These are phyloP conservation scores for Danio choprae DNA, from an alignment of 2,797 vertebrate genomes.

Conservation along the genomic window DNA sequence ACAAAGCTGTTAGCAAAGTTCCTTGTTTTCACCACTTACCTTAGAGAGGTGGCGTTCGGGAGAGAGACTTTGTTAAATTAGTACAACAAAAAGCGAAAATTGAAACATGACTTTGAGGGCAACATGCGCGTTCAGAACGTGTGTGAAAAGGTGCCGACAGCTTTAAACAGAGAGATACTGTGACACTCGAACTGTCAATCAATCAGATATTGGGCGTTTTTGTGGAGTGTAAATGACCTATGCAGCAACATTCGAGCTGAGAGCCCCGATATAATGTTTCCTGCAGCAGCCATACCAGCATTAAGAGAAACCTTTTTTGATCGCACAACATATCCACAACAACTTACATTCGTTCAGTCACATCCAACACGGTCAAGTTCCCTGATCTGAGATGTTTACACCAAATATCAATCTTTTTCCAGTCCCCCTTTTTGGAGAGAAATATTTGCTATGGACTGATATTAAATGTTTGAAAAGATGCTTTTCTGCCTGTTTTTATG, in stretches of 20 bases:
- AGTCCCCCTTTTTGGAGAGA: conserved; percentile 82
- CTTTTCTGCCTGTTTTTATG: conserved; percentile 90
- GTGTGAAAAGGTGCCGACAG: conserved; percentile 6
- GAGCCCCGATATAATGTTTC: conserved; percentile 31
- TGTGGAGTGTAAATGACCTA: conserved; percentile 47
- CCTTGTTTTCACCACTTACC: conserved; percentile 48
- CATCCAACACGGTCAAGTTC: conserved; percentile 1
- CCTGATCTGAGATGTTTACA: conserved; percentile 46
- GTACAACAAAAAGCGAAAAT: not conserved
- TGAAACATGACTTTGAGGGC: not conserved
- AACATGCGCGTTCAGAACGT: not conserved
- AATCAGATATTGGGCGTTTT: conserved; percentile 31
- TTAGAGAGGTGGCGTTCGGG: conserved; percentile 47
- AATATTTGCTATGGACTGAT: conserved; percentile 96
- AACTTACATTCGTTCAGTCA: not conserved
- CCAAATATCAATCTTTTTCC: conserved; percentile 81
- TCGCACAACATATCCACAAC: conserved; percentile 46
- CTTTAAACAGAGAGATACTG: conserved; percentile 52
- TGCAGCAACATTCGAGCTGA: conserved; percentile 52
- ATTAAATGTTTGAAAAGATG: conserved; percentile 92
- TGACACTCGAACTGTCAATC: conserved; percentile 52
- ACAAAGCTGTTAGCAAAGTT: conserved; percentile 15
- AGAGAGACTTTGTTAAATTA: conserved; percentile 38
- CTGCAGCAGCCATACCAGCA: conserved; percentile 36
- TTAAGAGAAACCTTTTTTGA: conserved; percentile 18